phyloP scores from a whole-genome alignment of 2,888 invertebrate genomes.

The Cepaea hortensis region DNA sequence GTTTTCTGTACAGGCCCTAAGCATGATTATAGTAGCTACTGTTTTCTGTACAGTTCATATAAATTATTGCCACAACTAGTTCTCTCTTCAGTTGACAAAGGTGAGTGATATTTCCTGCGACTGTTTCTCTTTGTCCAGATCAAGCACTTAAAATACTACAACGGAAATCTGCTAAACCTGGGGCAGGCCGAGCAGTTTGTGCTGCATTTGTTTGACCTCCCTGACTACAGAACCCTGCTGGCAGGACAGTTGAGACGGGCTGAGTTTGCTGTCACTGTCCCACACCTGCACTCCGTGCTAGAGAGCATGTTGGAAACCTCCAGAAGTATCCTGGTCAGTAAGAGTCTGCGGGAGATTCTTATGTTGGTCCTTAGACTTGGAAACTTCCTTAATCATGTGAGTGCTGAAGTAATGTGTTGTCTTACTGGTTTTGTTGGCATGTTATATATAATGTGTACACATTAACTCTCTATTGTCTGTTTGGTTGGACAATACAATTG shows the following conservation, averaged over 20 bases:
- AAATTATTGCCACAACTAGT: too few species aligned
- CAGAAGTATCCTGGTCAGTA: conserved; percentile 59
- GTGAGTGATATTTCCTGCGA: too few species aligned
- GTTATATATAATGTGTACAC: too few species aligned
- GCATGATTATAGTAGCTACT: too few species aligned
- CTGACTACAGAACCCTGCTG: conserved; percentile 74
- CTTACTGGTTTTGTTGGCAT: too few species aligned
- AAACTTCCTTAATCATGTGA: conserved; percentile 74
- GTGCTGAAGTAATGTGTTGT: conserved; percentile 32
- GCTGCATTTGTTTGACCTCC: conserved; percentile 73
- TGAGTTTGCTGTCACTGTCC: conserved; percentile 67
- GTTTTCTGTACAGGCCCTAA: too few species aligned
- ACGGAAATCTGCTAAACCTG: conserved; percentile 72
- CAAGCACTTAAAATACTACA: conserved; percentile 71
- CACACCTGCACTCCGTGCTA: conserved; percentile 60
- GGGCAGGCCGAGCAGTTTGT: conserved; percentile 78
- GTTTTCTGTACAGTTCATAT: too few species aligned
- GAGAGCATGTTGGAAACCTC: conserved; percentile 62
- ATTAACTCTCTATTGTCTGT: too few species aligned
- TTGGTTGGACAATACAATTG: too few species aligned
- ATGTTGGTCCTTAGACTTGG: conserved; percentile 71
- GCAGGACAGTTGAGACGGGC: conserved; percentile 76
- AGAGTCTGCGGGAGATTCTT: conserved; percentile 66
- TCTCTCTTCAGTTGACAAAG: too few species aligned
- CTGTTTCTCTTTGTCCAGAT: conserved; percentile 65